Conservation (phyloP, 1,140 invertebrate genomes). For the Hylaeus volcanicus region DNA sequence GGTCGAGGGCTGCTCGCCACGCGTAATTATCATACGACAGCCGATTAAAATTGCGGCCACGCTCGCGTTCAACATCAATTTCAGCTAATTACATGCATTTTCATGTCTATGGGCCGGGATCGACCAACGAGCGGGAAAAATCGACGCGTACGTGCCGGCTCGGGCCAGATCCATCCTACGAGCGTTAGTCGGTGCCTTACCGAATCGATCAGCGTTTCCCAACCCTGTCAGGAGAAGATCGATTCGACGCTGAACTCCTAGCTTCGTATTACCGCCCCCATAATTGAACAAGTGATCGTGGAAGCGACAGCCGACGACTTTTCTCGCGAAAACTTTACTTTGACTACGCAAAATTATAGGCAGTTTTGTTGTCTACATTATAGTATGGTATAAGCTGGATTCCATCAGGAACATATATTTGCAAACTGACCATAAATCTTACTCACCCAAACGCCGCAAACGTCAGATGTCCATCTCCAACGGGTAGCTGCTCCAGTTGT, state of each 20-base stretch:
- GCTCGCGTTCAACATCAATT: conserved; percentile 76
- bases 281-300: conserved; percentile 7
- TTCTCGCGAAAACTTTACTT: neutral
- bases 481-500: neutral
- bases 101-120: conserved; percentile 67
- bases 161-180: conserved; percentile 23
- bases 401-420: no score
- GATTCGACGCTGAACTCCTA: neutral
- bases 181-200: conserved; percentile 22
- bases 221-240: neutral
- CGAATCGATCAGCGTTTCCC: conserved; percentile 47
- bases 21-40: conserved; percentile 80
- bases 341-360: no score
- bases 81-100: conserved; percentile 80
- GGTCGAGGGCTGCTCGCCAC: conserved; percentile 73
- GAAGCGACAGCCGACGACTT: neutral
- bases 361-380: no score
- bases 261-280: neutral
- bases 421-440: conserved; percentile 17
- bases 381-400: no score
- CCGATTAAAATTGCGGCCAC: conserved; percentile 78
- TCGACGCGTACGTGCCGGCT: conserved; percentile 65
- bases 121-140: conserved; percentile 65
- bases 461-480: neutral
- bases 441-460: conserved; percentile 33